Percentiles rank a stretch among this genome's conserved stretches.
Evolutionary conservation across 2,113 vertebrate genomes (phyloP).

Genomic region (Mirza zaza): DNA sequence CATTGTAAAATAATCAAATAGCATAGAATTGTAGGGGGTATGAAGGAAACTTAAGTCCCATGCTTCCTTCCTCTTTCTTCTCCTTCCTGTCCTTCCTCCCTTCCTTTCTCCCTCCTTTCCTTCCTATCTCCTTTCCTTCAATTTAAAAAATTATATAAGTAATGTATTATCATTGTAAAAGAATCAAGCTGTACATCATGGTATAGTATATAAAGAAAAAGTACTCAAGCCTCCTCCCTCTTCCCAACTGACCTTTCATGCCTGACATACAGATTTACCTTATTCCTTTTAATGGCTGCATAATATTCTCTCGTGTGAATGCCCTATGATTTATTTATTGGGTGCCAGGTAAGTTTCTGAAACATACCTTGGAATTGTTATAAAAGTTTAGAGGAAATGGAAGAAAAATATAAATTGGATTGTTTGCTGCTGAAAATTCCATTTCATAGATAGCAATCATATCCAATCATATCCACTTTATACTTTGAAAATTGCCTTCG

Average conservation of each 20-base stretch:
- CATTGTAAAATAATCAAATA: neutral
- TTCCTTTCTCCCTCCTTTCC: neutral
- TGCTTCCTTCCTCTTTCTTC: neutral
- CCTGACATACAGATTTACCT: neutral
- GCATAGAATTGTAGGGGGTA: neutral
- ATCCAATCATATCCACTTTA: constrained; percentile 49
- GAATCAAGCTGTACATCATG: neutral
- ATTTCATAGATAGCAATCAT: constrained; percentile 72
- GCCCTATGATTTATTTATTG: constrained; percentile 38
- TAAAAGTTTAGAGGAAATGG: constrained; percentile 60
- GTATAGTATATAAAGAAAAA: neutral
- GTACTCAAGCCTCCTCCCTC: neutral
- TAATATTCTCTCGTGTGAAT: constrained; percentile 56
- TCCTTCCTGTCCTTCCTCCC: neutral
- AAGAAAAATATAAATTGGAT: constrained; percentile 63
- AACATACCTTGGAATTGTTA: constrained; percentile 60
- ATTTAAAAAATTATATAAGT: neutral
- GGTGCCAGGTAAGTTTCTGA: constrained; percentile 74
- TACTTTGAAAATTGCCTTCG: constrained; percentile 71
- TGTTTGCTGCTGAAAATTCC: constrained; percentile 67
- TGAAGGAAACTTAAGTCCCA: neutral
- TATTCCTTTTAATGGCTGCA: constrained; percentile 67
- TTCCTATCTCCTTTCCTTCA: neutral
- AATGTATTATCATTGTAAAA: neutral
- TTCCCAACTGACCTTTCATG: neutral